Evolutionary conservation across 2,797 vertebrate species (phyloP), one percentile per base, ranked within the genome.

Genomic region (Halcyon chelicuti): DNA sequence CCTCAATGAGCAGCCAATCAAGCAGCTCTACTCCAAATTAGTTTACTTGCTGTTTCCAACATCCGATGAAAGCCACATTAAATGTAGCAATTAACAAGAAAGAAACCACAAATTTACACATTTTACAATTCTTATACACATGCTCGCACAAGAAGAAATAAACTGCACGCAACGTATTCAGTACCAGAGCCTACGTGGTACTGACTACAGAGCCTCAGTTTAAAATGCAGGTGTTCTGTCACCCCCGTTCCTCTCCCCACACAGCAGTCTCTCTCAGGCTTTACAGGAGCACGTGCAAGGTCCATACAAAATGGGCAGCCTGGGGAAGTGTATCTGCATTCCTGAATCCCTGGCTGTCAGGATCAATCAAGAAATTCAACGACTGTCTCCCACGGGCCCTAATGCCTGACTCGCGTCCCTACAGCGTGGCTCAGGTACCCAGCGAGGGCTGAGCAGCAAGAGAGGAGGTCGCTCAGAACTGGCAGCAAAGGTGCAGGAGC

Each of bases 401-500:
- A 0, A 1, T 14, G 39, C 46, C n/a, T 23, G 28, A 7, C 42
- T n/a, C 39, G 2, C 0, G 1, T 8, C 29, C 23, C 33, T 18
- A 5, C 2, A 10, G 17, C 0, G 17, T 29, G 29, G 23, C 33
- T 28, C n/a, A 7, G 52, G 6, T 0, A 13, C 40, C 19, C 19
- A 10, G 6, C 10, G 58, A 51, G 42, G 0, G 4, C 33, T 9
- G 23, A 33, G 7, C 37, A 39, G 42, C n/a, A 11, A 6, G 35
- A 8, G 58, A 54, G 68, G 25, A 40, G 25, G 33, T 2, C 0
- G 0, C 8, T 0, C 3, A 60, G 31, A n/a, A 49, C 0, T 3
- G 19, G 25, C 44, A 68, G 28, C 0, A 20, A 26, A 46, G 8
- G 22, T 0, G 3, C 1, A 35, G 20, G 8, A 60, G 47, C 63